Conservation (phyloP, 2,797 vertebrate species). For the Poecilia wingei region DNA sequence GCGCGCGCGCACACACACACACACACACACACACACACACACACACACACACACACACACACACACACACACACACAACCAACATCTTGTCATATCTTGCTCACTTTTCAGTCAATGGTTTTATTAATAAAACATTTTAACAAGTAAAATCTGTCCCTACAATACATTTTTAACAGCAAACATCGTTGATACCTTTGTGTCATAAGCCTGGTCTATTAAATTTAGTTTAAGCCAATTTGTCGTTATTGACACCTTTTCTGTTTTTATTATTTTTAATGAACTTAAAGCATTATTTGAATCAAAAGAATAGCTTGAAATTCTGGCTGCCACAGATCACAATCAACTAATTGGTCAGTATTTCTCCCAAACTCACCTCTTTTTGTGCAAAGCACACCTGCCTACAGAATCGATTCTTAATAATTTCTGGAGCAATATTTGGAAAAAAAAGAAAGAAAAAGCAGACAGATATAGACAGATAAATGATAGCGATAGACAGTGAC, state of each 20-base stretch:
- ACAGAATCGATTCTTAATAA: background rate
- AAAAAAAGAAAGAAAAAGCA: background rate
- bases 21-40: too few species aligned
- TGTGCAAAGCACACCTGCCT: background rate
- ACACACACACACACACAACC: background rate
- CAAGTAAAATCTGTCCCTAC: background rate
- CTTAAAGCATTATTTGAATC: background rate
- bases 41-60: background rate
- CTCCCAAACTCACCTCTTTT: background rate
- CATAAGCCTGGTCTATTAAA: background rate
- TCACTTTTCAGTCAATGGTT: background rate
- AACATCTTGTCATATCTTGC: background rate
- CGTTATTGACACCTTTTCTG: background rate
- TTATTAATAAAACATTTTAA: background rate
- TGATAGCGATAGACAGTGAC: background rate
- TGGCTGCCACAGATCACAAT: background rate
- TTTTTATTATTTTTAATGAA: background rate
- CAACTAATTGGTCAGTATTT: background rate
- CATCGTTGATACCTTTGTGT: too few species aligned
- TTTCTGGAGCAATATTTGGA: background rate
- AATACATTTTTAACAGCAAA: too few species aligned
- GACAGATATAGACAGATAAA: background rate
- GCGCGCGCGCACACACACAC: background rate
- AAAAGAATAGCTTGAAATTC: background rate
- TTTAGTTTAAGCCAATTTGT: background rate